Base-by-base conservation (phyloP, 2,113 vertebrate species). In the Atherinomorus stipes region DNA sequence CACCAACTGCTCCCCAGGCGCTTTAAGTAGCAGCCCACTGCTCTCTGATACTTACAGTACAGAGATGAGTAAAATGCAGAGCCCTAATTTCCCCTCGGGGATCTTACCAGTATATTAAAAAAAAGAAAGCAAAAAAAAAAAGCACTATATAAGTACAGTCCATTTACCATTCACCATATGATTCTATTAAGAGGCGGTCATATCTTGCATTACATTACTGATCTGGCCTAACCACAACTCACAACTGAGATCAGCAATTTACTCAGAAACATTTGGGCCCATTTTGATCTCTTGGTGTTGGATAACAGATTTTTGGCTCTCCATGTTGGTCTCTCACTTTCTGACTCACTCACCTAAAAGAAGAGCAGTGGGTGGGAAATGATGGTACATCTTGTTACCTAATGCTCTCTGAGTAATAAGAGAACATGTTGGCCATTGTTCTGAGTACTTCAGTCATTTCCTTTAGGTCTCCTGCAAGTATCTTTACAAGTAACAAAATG, bases 271-370 rank as follows among this genome's bases (percentile, higher is more conserved):
- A 40, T 45, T 76, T 60, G 10, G 15, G 22, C 18, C n/a, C 28
- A n/a, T 19, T 80, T 69, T 47, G 21, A 28, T 69, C 11, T 71
- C 12, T 76, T 31, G 62, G 16, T 64, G 62, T 53, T 69, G 26
- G 49, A 25, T 37, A 61, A 63, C 34, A 62, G 22, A 63, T 64
- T 75, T 67, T 25, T 53, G 38, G 22, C 22, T 45, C 3, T 53
- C 50, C 47, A 9, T 40, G 64, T 63, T 69, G 54, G n/a, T 63
- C 23, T 64, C 16, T 62, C 74, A 81, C 72, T 69, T 74, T 77
- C 73, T 86, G 88, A 88, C 81, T 90, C 88, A 88, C 69, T 47
- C 65, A 58, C 53, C 85, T 78, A 83, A 86, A 87, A 87, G 63
- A 81, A 26, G 86, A 87, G 68, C 65, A 57, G 85, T 87, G 86